Percentiles rank a stretch among this genome's conserved stretches.
Evolutionary conservation across 2,888 invertebrate genomes (phyloP).

Genomic region (Heliconius ethilla): DNA sequence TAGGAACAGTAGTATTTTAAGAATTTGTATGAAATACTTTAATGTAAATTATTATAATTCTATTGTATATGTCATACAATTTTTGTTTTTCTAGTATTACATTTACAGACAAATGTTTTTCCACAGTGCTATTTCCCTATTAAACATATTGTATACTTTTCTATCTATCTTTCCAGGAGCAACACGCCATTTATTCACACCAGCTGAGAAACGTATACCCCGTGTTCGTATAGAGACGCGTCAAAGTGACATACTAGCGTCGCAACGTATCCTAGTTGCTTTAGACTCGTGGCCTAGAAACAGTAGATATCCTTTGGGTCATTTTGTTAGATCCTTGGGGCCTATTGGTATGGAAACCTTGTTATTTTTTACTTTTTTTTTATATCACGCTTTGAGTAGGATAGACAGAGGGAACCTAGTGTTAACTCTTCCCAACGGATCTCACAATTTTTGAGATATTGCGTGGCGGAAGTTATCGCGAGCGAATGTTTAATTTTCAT

Average conservation of each 20-base stretch:
- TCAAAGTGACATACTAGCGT: slow-evolving; percentile 89
- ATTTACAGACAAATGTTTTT: no score
- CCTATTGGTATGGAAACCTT: slow-evolving; percentile 80
- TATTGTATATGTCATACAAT: no score
- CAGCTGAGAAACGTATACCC: slow-evolving; percentile 96
- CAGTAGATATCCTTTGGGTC: slow-evolving; percentile 96
- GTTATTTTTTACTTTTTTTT: neutral
- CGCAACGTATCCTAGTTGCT: slow-evolving; percentile 95
- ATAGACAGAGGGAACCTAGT: neutral
- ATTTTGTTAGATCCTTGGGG: slow-evolving; percentile 96
- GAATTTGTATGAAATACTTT: no score
- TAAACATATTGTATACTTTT: no score
- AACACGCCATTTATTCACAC: slow-evolving; percentile 93
- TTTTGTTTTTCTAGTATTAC: no score
- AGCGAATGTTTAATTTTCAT: neutral
- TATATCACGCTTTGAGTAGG: neutral
- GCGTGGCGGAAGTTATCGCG: neutral
- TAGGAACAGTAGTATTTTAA: no score
- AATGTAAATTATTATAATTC: no score
- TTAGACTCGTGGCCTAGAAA: slow-evolving; percentile 98
- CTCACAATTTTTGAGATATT: neutral
- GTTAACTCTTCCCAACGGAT: neutral
- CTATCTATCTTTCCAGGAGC: slow-evolving; percentile 64
- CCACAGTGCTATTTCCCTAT: no score
- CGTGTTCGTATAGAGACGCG: slow-evolving; percentile 97